These are phyloP conservation scores for Marisa cornuarietis DNA, from an alignment of 1,140 invertebrate species.

Conservation along the genomic window DNA sequence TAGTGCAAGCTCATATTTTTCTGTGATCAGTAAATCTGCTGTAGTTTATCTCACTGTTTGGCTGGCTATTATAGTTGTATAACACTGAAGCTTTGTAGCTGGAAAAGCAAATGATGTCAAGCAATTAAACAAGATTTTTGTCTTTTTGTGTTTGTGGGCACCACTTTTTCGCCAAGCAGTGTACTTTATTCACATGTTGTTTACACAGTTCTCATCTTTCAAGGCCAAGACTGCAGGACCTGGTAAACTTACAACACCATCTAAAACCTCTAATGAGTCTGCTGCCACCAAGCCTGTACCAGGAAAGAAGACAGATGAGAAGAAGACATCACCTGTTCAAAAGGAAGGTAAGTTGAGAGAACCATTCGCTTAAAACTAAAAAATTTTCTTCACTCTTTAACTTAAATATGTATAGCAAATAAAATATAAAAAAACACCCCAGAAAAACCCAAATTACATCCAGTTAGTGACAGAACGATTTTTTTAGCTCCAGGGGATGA, in stretches of 20 bases:
- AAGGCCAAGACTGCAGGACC: constrained; percentile 61
- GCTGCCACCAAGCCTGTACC: constrained; percentile 33
- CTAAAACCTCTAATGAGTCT: constrained; percentile 24
- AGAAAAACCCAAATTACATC: too few species aligned
- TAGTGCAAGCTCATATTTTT: too few species aligned
- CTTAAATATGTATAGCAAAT: too few species aligned
- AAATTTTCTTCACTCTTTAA: too few species aligned
- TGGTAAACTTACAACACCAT: constrained; percentile 33
- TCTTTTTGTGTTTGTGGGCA: constrained; percentile 5
- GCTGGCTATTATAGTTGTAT: neutral
- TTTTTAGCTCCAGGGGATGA: too few species aligned
- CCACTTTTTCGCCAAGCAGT: neutral
- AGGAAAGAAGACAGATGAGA: constrained; percentile 33
- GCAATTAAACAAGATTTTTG: neutral
- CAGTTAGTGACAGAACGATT: too few species aligned
- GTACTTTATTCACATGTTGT: constrained; percentile 6
- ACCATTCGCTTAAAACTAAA: neutral
- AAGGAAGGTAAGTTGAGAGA: constrained; percentile 41
- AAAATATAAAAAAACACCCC: too few species aligned
- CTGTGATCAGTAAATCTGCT: too few species aligned
- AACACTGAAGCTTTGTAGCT: too few species aligned
- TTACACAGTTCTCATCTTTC: constrained; percentile 24
- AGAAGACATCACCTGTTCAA: constrained; percentile 33
- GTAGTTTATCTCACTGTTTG: neutral
- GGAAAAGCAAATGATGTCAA: too few species aligned